Conservation (phyloP, 2,888 invertebrate species). For the Chydorus sphaericus region DNA sequence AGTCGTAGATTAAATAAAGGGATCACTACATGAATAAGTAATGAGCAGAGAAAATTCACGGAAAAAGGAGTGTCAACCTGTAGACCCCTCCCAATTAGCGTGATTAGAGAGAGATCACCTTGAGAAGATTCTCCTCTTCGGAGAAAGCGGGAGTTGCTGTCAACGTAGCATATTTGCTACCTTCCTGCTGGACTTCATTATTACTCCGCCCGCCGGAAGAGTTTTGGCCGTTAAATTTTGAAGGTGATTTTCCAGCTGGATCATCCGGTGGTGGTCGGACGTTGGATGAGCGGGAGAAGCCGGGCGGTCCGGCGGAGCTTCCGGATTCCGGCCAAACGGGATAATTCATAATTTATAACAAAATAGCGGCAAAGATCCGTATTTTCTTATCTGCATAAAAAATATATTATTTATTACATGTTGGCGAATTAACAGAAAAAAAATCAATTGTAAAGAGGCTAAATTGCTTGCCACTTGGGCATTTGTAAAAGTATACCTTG, state of each 20-base stretch:
- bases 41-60: too few species aligned
- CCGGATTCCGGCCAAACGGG: slow-evolving; percentile 12
- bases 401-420: too few species aligned
- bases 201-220: not conserved
- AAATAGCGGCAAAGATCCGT: too few species aligned
- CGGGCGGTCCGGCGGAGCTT: not conserved
- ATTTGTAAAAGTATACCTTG: too few species aligned
- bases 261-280: slow-evolving; percentile 2
- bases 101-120: slow-evolving; percentile 7
- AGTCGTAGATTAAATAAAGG: too few species aligned
- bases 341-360: slow-evolving; percentile 10
- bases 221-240: slow-evolving; percentile 4
- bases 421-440: too few species aligned
- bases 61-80: not conserved
- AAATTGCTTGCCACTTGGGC: too few species aligned
- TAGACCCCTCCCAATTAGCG: slow-evolving; percentile 4
- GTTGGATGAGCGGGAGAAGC: not conserved
- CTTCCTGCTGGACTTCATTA: not conserved
- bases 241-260: not conserved
- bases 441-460: too few species aligned
- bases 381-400: too few species aligned
- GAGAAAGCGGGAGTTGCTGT: slow-evolving; percentile 6
- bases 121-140: slow-evolving; percentile 11
- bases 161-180: slow-evolving; percentile 6
- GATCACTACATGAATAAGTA: too few species aligned